Evolutionary conservation across 1,140 invertebrate species (phyloP), one percentile per base, ranked within the genome.

Genomic region (Gonioctena quinquepunctata): DNA sequence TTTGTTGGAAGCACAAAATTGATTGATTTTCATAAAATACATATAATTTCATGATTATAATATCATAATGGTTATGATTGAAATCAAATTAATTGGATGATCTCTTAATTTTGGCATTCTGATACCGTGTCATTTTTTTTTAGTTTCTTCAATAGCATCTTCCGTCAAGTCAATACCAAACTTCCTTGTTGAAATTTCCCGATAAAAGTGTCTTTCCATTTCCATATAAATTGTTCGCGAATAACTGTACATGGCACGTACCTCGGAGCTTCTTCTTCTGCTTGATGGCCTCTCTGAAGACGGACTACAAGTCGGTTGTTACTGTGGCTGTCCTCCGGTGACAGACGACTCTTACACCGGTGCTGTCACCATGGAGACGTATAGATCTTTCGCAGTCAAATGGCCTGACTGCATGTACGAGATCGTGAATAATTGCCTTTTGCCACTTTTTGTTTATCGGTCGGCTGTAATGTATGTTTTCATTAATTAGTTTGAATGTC

Each of bases 301-400:
- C 59, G 57, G 59, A 59, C 27, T 23, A 66, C 70, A 71, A 64
- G 64, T 67, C 60, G 22, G 49, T 27, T 25, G 54, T 22, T 57
- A 25, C 54, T 25, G 54, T 42, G 54, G 54, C 48, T 33, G 48
- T 59, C 50, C 19, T 25, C 54, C 59, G 18, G 63, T 72, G 66
- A 72, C 66, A 54, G 70, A 72, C 60, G 66, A 63, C 60, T 69
- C 63, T 68, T 71, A 63, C 60, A 60, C 28, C 67, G 60, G n/a
- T 11, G 42, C 63, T 71, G 66, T 69, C 71, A 72, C 52, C 61
- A 52, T 42, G 21, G 42, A 63, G 61, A 63, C 61, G 28, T 63
- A 63, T 49, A 63, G 61, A 63, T 63, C 49, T 61, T 23, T 21
- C 23, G 28, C 25, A 69, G 28, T 49, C 61, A 49, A 63, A 49